Percentiles rank a stretch among this genome's conserved stretches.
These are phyloP conservation scores for Rhizoglyphus robini DNA, from an alignment of 1,140 invertebrate genomes.

Conservation along the genomic window DNA sequence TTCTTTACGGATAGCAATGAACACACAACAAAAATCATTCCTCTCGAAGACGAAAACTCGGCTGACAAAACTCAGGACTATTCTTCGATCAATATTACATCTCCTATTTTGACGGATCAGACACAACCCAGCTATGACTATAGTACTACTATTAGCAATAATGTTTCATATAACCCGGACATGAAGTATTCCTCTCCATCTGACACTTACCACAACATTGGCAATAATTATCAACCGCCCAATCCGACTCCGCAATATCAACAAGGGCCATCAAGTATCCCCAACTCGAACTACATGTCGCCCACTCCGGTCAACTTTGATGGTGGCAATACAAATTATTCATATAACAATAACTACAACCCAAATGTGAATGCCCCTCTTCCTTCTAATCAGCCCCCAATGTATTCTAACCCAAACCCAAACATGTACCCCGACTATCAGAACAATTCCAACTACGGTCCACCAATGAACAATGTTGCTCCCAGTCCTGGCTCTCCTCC, in stretches of 20 bases:
- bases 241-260: no score
- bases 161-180: no score
- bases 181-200: no score
- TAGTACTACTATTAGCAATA: background rate
- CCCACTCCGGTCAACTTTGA: background rate
- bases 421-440: background rate
- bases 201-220: background rate
- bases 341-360: no score
- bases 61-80: background rate
- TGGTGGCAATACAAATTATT: no score
- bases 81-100: background rate
- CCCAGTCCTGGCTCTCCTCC: no score
- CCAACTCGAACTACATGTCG: background rate
- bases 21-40: conserved; percentile 6
- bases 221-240: background rate
- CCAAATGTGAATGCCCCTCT: no score
- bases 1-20: background rate
- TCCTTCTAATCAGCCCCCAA: no score
- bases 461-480: no score
- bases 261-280: background rate
- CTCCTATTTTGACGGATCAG: background rate
- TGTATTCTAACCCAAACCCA: background rate
- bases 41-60: conserved; percentile 8
- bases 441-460: background rate
- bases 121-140: background rate